A percentile compares a stretch with the other conserved stretches of the same genome.
Conservation (phyloP, 2,797 vertebrate species). For the Lagodon rhomboides region DNA sequence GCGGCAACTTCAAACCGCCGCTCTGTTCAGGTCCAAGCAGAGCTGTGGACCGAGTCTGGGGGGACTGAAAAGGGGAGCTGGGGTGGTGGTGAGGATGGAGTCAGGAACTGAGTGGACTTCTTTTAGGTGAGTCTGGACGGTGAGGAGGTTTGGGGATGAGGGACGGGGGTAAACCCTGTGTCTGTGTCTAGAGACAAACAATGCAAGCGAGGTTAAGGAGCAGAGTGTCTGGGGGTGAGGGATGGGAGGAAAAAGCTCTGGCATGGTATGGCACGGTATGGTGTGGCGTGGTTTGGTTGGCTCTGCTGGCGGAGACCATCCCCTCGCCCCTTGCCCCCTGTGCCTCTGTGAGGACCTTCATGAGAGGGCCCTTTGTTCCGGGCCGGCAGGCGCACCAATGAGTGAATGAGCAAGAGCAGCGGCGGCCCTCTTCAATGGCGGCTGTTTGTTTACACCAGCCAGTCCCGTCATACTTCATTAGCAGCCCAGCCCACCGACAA, state of each 20-base stretch:
- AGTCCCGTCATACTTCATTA: constrained; percentile 86
- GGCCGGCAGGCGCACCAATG: constrained; percentile 77
- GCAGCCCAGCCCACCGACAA: constrained; percentile 82
- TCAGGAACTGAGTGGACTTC: constrained; percentile 11
- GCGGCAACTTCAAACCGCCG: constrained; percentile 63
- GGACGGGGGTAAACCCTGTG: neutral
- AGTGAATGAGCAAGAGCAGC: constrained; percentile 78
- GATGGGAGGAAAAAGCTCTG: constrained; percentile 39
- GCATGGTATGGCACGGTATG: constrained; percentile 72
- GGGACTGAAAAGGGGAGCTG: constrained; percentile 22
- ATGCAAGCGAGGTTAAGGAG: constrained; percentile 21
- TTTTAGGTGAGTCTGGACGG: constrained; percentile 21
- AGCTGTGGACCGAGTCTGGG: constrained; percentile 56
- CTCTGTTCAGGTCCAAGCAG: constrained; percentile 66
- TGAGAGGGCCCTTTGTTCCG: constrained; percentile 84
- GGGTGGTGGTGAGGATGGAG: constrained; percentile 12
- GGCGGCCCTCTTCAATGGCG: constrained; percentile 82
- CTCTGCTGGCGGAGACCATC: constrained; percentile 69
- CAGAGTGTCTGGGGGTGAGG: constrained; percentile 23
- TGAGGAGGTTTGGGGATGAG: constrained; percentile 2
- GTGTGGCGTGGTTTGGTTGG: constrained; percentile 73
- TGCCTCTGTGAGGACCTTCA: constrained; percentile 77
- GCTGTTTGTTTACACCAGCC: constrained; percentile 86
- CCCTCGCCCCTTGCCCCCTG: constrained; percentile 68
- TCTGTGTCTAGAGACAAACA: constrained; percentile 32